Conservation (phyloP, 64 coral and sea anemone genomes). For the Dendrophyllia cribrosa region DNA sequence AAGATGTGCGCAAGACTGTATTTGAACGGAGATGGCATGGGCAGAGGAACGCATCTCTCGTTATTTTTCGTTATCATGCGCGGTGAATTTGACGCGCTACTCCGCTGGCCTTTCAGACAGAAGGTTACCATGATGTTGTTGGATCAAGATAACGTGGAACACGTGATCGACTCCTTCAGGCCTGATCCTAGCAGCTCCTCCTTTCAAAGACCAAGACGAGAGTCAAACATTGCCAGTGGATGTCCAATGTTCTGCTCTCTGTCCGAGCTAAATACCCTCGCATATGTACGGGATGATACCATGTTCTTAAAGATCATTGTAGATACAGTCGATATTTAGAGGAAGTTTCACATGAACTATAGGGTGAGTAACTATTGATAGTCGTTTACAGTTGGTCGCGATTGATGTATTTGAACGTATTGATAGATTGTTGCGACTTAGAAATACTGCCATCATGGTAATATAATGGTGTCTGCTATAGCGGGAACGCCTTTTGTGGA, state of each 20-base stretch:
- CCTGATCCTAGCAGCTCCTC: slow-evolving; percentile 70
- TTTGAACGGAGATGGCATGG: slow-evolving; percentile 69
- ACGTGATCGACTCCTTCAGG: slow-evolving; percentile 73
- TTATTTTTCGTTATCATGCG: slow-evolving; percentile 79
- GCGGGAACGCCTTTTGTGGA: too few species aligned
- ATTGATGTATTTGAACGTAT: too few species aligned
- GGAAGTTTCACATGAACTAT: background rate
- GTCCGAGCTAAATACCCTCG: slow-evolving; percentile 42
- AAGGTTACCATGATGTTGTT: slow-evolving; percentile 73
- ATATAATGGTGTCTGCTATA: too few species aligned
- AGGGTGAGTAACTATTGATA: too few species aligned
- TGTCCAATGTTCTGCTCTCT: slow-evolving; percentile 66
- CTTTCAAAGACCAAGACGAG: slow-evolving; percentile 54
- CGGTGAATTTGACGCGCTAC: slow-evolving; percentile 53
- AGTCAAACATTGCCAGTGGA: slow-evolving; percentile 64
- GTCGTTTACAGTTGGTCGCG: too few species aligned
- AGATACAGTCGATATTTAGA: slow-evolving; percentile 27
- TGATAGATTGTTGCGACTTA: too few species aligned
- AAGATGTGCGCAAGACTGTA: slow-evolving; percentile 75
- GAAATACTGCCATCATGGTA: too few species aligned
- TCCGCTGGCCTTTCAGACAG: slow-evolving; percentile 77
- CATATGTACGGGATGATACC: slow-evolving; percentile 59
- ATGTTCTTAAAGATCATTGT: slow-evolving; percentile 71
- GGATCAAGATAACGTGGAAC: slow-evolving; percentile 69
- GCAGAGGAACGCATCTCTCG: slow-evolving; percentile 52